Conservation (phyloP, 2,797 vertebrate species). For the Lacerta agilis region DNA sequence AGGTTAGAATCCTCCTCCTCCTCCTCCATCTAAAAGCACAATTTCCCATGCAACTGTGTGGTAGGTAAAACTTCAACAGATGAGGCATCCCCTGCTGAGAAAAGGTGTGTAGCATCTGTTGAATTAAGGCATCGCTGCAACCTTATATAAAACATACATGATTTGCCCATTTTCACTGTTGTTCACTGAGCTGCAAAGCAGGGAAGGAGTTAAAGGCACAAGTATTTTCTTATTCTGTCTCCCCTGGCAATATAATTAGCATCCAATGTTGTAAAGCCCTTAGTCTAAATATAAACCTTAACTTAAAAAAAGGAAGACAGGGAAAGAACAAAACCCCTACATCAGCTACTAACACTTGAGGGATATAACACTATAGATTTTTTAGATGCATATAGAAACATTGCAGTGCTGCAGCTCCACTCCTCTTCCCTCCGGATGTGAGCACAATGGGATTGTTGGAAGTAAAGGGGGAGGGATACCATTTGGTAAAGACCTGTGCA, state of each 20-base stretch:
- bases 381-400: slow-evolving; percentile 45
- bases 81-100: not conserved
- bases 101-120: not conserved
- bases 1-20: not conserved
- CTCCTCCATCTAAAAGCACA: not conserved
- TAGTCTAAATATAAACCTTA: slow-evolving; percentile 66
- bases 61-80: not conserved
- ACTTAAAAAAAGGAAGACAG: not conserved
- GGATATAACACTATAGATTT: slow-evolving; percentile 53
- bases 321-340: slow-evolving; percentile 59
- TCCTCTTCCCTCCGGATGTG: slow-evolving; percentile 56
- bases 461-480: slow-evolving; percentile 39
- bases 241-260: slow-evolving; percentile 20
- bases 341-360: slow-evolving; percentile 56
- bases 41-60: not conserved
- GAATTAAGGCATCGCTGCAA: not conserved
- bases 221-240: not conserved
- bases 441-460: slow-evolving; percentile 46
- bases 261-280: slow-evolving; percentile 34
- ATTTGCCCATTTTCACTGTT: not conserved
- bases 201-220: slow-evolving; percentile 9
- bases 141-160: not conserved
- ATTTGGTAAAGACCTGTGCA: slow-evolving; percentile 36
- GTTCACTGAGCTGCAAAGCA: not conserved
- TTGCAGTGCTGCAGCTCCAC: not conserved